Evolutionary conservation across 2,888 invertebrate species (phyloP), one percentile per base, ranked within the genome.

Genomic region (Tineola bisselliella): DNA sequence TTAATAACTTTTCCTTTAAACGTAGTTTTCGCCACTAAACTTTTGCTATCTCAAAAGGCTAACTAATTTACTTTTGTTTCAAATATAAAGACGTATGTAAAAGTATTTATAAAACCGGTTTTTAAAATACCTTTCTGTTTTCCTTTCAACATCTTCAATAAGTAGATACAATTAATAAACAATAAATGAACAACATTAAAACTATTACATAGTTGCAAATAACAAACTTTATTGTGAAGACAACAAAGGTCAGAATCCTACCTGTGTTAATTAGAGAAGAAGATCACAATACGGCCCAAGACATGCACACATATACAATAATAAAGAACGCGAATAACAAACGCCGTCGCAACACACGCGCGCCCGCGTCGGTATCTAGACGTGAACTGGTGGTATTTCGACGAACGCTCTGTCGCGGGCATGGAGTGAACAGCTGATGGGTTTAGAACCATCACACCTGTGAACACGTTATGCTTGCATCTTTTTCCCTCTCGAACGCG

Each of bases 361-460:
- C 58, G 15, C 15, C 13, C 58, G 4, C 58, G 58, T 58, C 58
- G 13, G 33, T 13, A 31, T 11, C 13, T 17, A 15, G 33, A 58
- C 58, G 33, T 11, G 58, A 58, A 58, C 58, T 58, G 58, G 31
- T 19, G 33, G 18, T 48, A 48, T n/a, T 12, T 11, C 8, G 17
- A 18, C 10, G 54, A 54, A 54, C 25, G 54, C 54, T 25, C 19
- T 54, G 58, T 33, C 33, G 58, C 31, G 13, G 58, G 33, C 58
- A 58, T 31, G 11, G 33, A n/a, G 33, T 12, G 33, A 58, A 58
- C 58, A 58, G 58, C 58, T 58, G 58, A 58, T 33, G 58, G 33
- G 12, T 54, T 13, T 5, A 48, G 15, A 38, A n/a, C 38, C 10
- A 38, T n/a, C 15, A 33, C 58, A 58, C 58, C 58, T 58, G 58